A percentile compares a stretch with the other conserved stretches of the same genome.
Conservation (phyloP, 2,888 invertebrate genomes). For the Siphlonurus alternatus region DNA sequence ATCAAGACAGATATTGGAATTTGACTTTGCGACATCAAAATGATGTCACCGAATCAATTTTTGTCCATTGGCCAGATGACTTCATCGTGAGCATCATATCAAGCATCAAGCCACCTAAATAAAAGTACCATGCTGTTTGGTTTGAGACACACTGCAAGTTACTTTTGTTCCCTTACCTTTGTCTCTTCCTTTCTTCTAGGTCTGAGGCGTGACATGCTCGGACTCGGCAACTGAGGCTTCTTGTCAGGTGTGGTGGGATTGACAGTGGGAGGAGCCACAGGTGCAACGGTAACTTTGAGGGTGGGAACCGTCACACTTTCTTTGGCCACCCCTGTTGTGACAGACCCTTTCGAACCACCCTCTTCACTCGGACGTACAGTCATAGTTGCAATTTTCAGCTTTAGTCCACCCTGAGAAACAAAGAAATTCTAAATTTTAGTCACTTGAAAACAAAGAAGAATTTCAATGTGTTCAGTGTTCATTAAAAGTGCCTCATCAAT, state of each 20-base stretch:
- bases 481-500: no score
- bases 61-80: no score
- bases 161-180: background rate
- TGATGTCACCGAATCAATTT: no score
- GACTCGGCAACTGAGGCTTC: background rate
- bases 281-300: background rate
- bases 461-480: no score
- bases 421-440: no score
- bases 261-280: background rate
- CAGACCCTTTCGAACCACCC: background rate
- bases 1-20: no score
- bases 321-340: background rate
- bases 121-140: no score
- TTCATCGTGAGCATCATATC: no score
- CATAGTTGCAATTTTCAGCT: constrained; percentile 31
- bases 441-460: no score
- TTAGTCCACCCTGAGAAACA: constrained; percentile 30
- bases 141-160: no score
- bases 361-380: constrained; percentile 20
- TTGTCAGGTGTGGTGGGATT: background rate
- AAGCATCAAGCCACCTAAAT: no score
- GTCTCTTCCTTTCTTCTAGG: background rate
- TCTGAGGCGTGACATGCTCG: background rate
- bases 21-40: no score
- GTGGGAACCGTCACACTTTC: background rate